Evolutionary conservation across 2,888 invertebrate genomes (phyloP), one percentile per base, ranked within the genome.

Genomic region (Eupithecia subfuscata): DNA sequence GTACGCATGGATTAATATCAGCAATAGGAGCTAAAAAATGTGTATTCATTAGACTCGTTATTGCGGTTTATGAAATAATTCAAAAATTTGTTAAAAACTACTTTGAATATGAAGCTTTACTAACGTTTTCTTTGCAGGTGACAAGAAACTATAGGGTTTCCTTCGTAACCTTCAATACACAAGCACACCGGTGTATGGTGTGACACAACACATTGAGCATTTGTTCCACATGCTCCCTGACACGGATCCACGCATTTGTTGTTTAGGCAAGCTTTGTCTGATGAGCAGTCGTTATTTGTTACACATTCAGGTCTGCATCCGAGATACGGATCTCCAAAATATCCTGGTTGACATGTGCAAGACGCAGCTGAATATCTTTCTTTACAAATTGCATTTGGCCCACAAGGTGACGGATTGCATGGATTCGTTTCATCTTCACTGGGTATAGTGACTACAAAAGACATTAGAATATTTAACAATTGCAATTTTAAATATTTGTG

Each of bases 211-310:
- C 98, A 98, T 81, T 96, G 96, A 1, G 98, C 97, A 85, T 97
- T 97, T 37, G 97, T 91, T 11, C 98, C 98, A 89, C 98, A 98
- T 30, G 96, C 97, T 77, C 97, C 97, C 71, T 96, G 96, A 86
- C 98, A 98, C 30, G 98, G 98, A 92, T 98, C 97, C 78, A 96
- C 95, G 87, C 98, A 98, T 94, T 98, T 98, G 85, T 97, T 97
- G 88, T 97, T 97, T 37, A 97, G 95, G 87, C 98, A 98, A 71
- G 98, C 97, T 84, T 96, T 97, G 82, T 96, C 96, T 79, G 96
- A 95, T 48, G 96, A 93, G 84, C 98, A 98, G 84, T 98, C 98
- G 40, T 97, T 96, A 87, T 98, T 98, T 70, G 92, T 96, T 6
- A 98, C 97, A 88, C 98, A 98, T 93, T 98, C 98, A 6, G 98